phyloP scores from a whole-genome alignment of 2,888 invertebrate species.

The Patella caerulea region DNA sequence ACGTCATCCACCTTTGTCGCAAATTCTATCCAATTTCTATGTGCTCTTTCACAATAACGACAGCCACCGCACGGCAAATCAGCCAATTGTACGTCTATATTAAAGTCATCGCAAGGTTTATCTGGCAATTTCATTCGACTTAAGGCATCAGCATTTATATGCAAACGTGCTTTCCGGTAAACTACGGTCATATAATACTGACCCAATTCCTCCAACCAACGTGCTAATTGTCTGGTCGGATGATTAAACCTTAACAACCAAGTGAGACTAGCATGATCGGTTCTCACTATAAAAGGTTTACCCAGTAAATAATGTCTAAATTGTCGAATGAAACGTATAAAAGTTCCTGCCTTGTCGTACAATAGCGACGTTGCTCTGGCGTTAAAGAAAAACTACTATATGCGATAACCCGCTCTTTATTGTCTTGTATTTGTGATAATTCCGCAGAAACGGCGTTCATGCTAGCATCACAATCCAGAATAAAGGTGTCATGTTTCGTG shows the following conservation, averaged over 20 bases:
- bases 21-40: too few species aligned
- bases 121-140: background rate
- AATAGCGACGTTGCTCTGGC: slow-evolving; percentile 27
- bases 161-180: background rate
- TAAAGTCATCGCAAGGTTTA: background rate
- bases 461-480: slow-evolving; percentile 36
- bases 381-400: slow-evolving; percentile 29
- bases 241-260: slow-evolving; percentile 24
- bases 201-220: slow-evolving; percentile 25
- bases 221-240: slow-evolving; percentile 21
- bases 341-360: slow-evolving; percentile 20
- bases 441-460: slow-evolving; percentile 33
- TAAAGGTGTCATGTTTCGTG: slow-evolving; percentile 18
- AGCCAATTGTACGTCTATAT: background rate
- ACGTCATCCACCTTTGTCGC: too few species aligned
- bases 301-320: slow-evolving; percentile 30
- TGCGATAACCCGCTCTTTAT: slow-evolving; percentile 27
- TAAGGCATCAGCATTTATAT: background rate
- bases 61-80: background rate
- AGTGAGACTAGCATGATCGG: slow-evolving; percentile 29
- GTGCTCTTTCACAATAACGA: too few species aligned
- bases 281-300: slow-evolving; percentile 21
- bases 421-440: slow-evolving; percentile 32
- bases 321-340: background rate
- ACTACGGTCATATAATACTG: background rate